A percentile compares a stretch with the other conserved stretches of the same genome.
phyloP scores from a whole-genome alignment of 2,797 vertebrate genomes.

The Florisuga fusca region DNA sequence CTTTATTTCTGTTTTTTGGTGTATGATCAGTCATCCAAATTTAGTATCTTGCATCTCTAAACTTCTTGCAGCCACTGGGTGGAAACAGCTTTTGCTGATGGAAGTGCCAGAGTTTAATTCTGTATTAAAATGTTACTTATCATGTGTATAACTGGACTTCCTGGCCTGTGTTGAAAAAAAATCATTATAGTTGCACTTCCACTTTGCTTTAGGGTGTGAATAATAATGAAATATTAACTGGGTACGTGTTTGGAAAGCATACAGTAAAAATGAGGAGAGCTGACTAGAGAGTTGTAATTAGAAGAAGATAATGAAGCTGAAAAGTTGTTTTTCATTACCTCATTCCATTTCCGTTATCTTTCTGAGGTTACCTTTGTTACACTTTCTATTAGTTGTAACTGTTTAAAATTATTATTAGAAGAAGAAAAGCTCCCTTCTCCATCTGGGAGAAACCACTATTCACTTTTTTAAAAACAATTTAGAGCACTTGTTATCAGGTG shows the following conservation, averaged over 20 bases:
- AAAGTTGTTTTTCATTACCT: constrained; percentile 29
- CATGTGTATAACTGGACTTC: background rate
- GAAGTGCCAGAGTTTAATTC: background rate
- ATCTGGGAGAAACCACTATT: background rate
- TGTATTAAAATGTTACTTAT: background rate
- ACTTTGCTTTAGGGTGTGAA: background rate
- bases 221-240: constrained; percentile 7
- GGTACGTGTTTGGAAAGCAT: background rate
- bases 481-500: background rate
- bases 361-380: constrained; percentile 18
- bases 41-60: background rate
- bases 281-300: constrained; percentile 23
- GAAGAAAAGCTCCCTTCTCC: background rate
- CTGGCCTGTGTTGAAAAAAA: background rate
- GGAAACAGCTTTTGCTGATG: background rate
- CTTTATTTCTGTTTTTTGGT: background rate
- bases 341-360: constrained; percentile 2
- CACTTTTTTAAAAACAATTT: background rate
- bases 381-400: background rate
- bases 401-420: constrained; percentile 11
- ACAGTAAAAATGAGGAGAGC: background rate
- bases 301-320: constrained; percentile 20
- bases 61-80: background rate
- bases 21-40: background rate
- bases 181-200: background rate